A percentile compares a stretch with the other conserved stretches of the same genome.
Conservation (phyloP, 2,888 invertebrate species). For the Chaitophorus viminalis region DNA sequence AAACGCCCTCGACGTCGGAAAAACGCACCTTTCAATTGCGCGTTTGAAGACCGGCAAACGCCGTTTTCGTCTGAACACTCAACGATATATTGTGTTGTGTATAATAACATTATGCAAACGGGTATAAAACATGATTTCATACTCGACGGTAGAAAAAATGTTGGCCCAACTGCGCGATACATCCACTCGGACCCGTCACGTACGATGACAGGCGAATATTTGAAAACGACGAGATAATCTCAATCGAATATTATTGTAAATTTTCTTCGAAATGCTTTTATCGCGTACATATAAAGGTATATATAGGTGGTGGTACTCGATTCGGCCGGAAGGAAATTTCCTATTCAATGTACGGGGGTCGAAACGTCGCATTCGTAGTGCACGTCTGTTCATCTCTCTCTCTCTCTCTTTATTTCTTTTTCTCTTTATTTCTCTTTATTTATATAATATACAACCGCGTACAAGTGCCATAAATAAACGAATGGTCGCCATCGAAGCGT, state of each 20-base stretch:
- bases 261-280: background rate
- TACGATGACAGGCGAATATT: background rate
- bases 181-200: background rate
- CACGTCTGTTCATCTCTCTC: background rate
- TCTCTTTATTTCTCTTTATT: background rate
- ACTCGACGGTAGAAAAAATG: background rate
- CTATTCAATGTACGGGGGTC: background rate
- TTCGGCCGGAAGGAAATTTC: background rate
- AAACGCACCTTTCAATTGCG: background rate
- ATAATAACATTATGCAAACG: background rate
- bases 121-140: too few species aligned
- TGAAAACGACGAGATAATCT: background rate
- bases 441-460: background rate
- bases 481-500: constrained; percentile 36
- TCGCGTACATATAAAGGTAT: background rate
- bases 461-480: constrained; percentile 20
- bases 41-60: constrained; percentile 1
- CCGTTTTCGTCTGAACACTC: constrained; percentile 22
- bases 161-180: background rate
- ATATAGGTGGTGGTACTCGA: too few species aligned
- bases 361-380: background rate
- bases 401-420: background rate
- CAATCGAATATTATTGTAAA: background rate
- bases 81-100: background rate
- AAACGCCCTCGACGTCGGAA: constrained; percentile 20